A percentile compares a stretch with the other conserved stretches of the same genome.
These are phyloP conservation scores for Ptyas mucosa DNA, from an alignment of 2,113 vertebrate genomes.

Conservation along the genomic window DNA sequence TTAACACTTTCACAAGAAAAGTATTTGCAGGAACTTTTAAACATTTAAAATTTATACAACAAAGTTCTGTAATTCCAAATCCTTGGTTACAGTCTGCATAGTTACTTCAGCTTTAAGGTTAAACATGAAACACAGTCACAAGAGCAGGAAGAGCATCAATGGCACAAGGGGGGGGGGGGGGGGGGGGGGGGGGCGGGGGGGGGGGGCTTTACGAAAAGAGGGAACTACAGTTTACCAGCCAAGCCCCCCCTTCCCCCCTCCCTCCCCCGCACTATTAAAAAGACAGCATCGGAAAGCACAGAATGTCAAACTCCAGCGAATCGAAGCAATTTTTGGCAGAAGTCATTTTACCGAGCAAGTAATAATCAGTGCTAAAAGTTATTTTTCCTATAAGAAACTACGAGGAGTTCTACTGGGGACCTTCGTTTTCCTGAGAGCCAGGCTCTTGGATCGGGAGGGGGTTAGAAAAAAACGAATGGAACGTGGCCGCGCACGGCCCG, in stretches of 20 bases:
- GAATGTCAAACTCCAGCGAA: constrained; percentile 87
- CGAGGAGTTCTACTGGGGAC: constrained; percentile 77
- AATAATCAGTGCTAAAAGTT: constrained; percentile 96
- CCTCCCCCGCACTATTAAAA: constrained; percentile 77
- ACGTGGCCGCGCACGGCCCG: constrained; percentile 97
- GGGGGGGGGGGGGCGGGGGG: too few relatives aligned
- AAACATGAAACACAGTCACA: constrained; percentile 79
- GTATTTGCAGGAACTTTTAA: constrained; percentile 68
- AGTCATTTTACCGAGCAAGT: constrained; percentile 90
- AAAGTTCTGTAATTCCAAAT: constrained; percentile 82
- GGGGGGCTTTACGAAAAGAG: constrained; percentile 60
- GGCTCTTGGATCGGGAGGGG: constrained; percentile 96
- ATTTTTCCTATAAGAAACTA: constrained; percentile 93
- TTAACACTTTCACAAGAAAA: constrained; percentile 72
- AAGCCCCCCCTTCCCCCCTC: constrained; percentile 68
- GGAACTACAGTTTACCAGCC: constrained; percentile 73
- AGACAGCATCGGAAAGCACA: constrained; percentile 89
- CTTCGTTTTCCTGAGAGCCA: constrained; percentile 99
- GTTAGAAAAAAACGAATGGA: constrained; percentile 77
- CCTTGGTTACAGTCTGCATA: constrained; percentile 98
- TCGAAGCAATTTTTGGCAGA: constrained; percentile 98
- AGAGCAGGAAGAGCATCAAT: constrained; percentile 73
- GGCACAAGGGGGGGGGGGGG: constrained; percentile 66
- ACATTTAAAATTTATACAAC: constrained; percentile 85
- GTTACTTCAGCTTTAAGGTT: constrained; percentile 89